Conservation (phyloP, 2,888 invertebrate species). For the Campoplex capitator region DNA sequence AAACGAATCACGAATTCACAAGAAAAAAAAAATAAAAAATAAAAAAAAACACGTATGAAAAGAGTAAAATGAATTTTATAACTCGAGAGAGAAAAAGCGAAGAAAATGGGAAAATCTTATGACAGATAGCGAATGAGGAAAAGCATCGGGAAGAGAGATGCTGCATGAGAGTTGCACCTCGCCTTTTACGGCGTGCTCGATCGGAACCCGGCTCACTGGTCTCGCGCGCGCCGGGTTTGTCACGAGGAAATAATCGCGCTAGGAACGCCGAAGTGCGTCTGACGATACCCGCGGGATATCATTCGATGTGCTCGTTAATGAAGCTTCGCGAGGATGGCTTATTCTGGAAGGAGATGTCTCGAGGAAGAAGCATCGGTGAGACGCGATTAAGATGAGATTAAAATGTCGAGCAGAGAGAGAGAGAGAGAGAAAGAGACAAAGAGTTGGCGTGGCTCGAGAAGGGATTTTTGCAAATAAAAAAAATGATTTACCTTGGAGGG, state of each 20-base stretch:
- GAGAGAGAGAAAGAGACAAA: constrained; percentile 16
- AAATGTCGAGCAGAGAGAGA: background rate
- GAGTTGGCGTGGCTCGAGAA: background rate
- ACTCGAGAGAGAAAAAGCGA: background rate
- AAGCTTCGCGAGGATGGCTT: constrained; percentile 13
- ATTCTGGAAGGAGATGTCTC: constrained; percentile 11
- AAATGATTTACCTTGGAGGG: constrained; percentile 79
- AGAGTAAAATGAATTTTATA: background rate
- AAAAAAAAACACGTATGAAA: background rate
- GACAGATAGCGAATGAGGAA: background rate
- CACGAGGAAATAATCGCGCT: constrained; percentile 45
- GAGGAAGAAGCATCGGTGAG: background rate
- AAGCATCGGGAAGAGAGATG: constrained; percentile 12
- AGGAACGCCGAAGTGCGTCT: constrained; percentile 24
- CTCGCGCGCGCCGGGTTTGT: constrained; percentile 50
- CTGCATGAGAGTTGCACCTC: constrained; percentile 67
- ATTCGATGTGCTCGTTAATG: constrained; percentile 17
- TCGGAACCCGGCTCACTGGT: constrained; percentile 60
- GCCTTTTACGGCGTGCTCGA: constrained; percentile 72
- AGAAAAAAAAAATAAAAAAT: background rate
- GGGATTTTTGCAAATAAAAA: constrained; percentile 58
- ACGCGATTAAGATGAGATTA: constrained; percentile 9
- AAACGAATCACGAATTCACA: background rate
- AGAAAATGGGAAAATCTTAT: background rate
- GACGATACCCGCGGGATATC: constrained; percentile 27